Percentiles rank a stretch among this genome's conserved stretches.
These are phyloP conservation scores for Choloepus didactylus DNA, from an alignment of 2,797 vertebrate species.

Conservation along the genomic window DNA sequence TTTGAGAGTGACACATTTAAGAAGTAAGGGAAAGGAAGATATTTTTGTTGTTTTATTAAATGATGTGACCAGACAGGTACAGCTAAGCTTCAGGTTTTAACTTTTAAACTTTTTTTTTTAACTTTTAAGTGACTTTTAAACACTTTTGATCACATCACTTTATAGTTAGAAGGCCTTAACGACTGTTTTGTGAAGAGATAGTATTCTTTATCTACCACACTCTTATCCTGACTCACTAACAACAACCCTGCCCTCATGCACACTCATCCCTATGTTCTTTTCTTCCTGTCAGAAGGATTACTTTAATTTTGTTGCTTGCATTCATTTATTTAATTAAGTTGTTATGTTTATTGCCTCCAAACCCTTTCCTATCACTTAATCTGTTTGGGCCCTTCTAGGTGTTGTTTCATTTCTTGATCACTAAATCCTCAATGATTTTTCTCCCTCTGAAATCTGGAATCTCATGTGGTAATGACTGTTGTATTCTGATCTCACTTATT, in stretches of 20 bases:
- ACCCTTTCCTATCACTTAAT: neutral
- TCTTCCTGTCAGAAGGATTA: neutral
- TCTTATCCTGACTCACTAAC: neutral
- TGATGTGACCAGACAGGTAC: neutral
- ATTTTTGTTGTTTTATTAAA: conserved; percentile 37
- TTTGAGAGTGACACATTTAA: conserved; percentile 37
- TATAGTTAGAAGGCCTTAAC: neutral
- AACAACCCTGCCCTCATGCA: neutral
- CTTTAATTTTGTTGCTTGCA: neutral
- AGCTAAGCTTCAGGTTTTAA: conserved; percentile 16
- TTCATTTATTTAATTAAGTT: neutral
- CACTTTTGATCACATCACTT: neutral
- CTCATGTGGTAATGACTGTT: neutral
- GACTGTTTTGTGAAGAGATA: neutral
- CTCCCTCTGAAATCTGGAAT: neutral
- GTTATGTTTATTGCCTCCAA: neutral
- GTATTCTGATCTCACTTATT: neutral
- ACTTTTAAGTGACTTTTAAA: neutral
- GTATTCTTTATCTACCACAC: neutral
- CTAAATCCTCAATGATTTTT: neutral
- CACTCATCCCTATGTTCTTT: too few species aligned
- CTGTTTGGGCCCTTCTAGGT: neutral
- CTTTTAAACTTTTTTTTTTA: too few species aligned
- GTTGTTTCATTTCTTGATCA: neutral
- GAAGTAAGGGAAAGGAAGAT: neutral